A percentile compares a stretch with the other conserved stretches of the same genome.
These are phyloP conservation scores for Gallinago jamesoni DNA, from an alignment of 2,113 vertebrate genomes.

Conservation along the genomic window DNA sequence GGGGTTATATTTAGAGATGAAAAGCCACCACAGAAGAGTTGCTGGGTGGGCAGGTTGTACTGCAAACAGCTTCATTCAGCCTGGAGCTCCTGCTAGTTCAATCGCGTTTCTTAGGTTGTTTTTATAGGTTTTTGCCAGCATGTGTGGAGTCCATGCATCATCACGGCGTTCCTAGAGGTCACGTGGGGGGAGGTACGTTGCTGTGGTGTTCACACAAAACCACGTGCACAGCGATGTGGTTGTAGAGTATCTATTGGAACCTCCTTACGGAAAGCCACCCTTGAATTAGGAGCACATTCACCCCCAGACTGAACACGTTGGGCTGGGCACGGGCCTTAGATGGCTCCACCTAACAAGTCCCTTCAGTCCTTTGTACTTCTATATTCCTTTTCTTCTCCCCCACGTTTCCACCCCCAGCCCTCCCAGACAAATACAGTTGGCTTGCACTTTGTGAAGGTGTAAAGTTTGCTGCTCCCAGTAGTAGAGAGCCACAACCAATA, in stretches of 20 bases:
- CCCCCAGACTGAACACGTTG: background rate
- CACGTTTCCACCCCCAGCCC: background rate
- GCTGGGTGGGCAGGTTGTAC: background rate
- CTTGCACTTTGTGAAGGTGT: background rate
- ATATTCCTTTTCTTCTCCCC: background rate
- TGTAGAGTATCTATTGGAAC: background rate
- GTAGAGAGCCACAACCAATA: background rate
- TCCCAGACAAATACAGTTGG: background rate
- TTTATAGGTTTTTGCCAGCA: background rate
- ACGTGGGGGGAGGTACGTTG: background rate
- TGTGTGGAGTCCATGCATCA: background rate
- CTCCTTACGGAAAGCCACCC: background rate
- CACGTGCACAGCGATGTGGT: background rate
- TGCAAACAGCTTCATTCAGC: background rate
- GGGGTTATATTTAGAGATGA: background rate
- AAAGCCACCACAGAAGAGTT: background rate
- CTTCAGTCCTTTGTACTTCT: background rate
- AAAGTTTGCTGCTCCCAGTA: accelerated
- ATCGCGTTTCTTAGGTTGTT: background rate
- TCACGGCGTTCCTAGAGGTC: background rate
- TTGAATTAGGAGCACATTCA: background rate
- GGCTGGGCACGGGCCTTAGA: background rate
- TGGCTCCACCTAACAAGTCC: background rate
- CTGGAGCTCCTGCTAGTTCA: background rate
- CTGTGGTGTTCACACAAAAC: background rate